These are phyloP conservation scores for Malacoraja senta DNA, from an alignment of 2,797 vertebrate species.

Conservation along the genomic window DNA sequence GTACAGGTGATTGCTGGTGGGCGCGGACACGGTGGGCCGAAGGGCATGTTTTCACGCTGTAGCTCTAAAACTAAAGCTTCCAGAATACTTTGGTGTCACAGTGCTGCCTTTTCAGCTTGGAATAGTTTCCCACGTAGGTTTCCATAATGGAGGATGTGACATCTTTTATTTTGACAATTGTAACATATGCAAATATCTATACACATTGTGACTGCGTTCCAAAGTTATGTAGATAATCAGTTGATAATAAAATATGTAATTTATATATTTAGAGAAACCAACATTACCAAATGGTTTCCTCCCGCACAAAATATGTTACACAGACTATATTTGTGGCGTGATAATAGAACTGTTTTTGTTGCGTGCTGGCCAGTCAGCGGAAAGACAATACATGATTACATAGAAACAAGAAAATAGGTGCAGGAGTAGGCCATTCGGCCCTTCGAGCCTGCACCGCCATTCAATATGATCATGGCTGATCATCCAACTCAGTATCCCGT, in stretches of 20 bases:
- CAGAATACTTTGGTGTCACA: not conserved
- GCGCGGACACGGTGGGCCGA: no score
- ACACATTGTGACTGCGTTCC: not conserved
- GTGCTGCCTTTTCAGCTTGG: not conserved
- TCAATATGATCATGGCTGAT: no score
- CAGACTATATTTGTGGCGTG: not conserved
- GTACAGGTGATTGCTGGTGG: no score
- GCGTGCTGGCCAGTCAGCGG: no score
- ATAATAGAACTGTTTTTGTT: no score
- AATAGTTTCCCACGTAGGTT: not conserved
- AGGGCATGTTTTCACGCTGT: no score
- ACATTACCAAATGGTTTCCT: not conserved
- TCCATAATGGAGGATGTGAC: not conserved
- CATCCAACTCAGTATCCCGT: no score
- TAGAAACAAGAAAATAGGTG: no score
- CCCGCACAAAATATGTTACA: not conserved
- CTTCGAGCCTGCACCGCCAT: no score
- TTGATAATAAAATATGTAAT: conserved; percentile 22
- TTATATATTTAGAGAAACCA: conserved; percentile 6
- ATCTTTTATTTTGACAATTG: not conserved
- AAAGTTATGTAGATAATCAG: not conserved
- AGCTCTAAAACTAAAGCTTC: no score
- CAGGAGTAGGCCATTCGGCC: no score
- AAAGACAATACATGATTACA: no score
- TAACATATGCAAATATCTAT: not conserved